Conservation (phyloP, 2,888 invertebrate genomes). For the Phengaris alcon region DNA sequence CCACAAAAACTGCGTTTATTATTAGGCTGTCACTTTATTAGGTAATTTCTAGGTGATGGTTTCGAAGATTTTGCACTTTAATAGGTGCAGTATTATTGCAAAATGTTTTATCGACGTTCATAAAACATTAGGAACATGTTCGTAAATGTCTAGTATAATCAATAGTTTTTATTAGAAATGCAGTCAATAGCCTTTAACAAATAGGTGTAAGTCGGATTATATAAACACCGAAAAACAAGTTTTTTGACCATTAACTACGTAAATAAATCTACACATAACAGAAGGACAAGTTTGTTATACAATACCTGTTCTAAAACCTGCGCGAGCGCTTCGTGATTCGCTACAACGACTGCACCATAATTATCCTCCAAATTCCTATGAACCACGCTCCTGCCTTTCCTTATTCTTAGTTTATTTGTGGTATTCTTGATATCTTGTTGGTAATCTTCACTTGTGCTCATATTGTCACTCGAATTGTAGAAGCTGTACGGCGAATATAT, state of each 20-base stretch:
- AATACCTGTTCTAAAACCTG: conserved; percentile 92
- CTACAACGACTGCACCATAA: conserved; percentile 92
- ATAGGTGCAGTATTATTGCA: not conserved
- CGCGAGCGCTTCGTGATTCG: conserved; percentile 93
- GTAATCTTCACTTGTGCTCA: conserved; percentile 67
- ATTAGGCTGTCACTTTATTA: not conserved
- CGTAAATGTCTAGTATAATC: not conserved
- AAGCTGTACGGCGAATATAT: conserved; percentile 91
- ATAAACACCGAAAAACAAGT: not conserved
- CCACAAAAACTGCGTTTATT: not conserved
- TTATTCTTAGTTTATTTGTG: conserved; percentile 84
- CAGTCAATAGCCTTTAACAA: conserved; percentile 2
- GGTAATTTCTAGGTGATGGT: not conserved
- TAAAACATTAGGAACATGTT: conserved; percentile 11
- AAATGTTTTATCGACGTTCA: not conserved
- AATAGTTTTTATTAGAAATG: not conserved
- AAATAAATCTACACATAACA: conserved; percentile 23
- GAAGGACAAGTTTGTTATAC: conserved; percentile 40
- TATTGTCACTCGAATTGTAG: conserved; percentile 81
- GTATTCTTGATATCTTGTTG: conserved; percentile 69
- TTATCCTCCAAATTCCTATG: conserved; percentile 93
- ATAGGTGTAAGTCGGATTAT: not conserved
- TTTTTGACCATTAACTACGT: not conserved
- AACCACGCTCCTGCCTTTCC: conserved; percentile 89
- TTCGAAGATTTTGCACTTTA: not conserved